Percentiles rank a stretch among this genome's conserved stretches.
Evolutionary conservation across 1,140 invertebrate genomes (phyloP).

Genomic region (Drosophila nebulosa): DNA sequence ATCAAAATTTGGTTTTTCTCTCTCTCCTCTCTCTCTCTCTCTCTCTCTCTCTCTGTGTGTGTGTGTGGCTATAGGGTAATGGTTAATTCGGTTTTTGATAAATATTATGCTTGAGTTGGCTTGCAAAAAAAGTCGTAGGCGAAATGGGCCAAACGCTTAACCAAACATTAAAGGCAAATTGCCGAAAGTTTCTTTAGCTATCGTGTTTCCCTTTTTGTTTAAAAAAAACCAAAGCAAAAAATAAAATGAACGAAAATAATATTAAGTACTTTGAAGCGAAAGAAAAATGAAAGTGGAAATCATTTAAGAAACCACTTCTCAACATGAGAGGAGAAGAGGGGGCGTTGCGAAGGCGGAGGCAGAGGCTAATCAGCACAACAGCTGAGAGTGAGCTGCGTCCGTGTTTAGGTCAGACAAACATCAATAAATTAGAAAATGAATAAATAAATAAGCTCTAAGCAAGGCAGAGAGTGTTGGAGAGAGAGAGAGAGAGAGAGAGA

Average conservation of each 20-base stretch:
- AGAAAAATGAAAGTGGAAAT: not conserved
- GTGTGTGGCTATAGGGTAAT: conserved; percentile 14
- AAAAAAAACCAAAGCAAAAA: not conserved
- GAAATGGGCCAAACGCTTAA: conserved; percentile 2
- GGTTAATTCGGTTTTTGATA: conserved; percentile 21
- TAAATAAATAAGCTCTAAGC: conserved; percentile 76
- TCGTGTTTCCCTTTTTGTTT: not conserved
- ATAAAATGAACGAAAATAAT: not conserved
- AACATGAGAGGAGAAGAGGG: not conserved
- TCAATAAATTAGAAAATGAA: conserved; percentile 80
- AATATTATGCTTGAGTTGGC: conserved; percentile 45
- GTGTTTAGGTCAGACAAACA: conserved; percentile 72
- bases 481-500: not conserved
- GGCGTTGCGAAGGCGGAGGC: not conserved
- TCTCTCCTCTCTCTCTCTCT: too few relatives aligned
- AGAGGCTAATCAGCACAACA: conserved; percentile 57
- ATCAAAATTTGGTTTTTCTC: too few relatives aligned
- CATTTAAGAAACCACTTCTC: not conserved
- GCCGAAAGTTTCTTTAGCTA: conserved; percentile 11
- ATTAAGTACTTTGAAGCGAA: not conserved
- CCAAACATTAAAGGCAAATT: conserved; percentile 6
- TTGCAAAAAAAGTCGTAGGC: conserved; percentile 20
- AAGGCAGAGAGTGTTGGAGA: not conserved
- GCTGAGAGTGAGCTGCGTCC: conserved; percentile 48
- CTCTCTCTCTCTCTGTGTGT: too few relatives aligned